phyloP scores from a whole-genome alignment of 2,113 vertebrate genomes.

The Tupaia tana region DNA sequence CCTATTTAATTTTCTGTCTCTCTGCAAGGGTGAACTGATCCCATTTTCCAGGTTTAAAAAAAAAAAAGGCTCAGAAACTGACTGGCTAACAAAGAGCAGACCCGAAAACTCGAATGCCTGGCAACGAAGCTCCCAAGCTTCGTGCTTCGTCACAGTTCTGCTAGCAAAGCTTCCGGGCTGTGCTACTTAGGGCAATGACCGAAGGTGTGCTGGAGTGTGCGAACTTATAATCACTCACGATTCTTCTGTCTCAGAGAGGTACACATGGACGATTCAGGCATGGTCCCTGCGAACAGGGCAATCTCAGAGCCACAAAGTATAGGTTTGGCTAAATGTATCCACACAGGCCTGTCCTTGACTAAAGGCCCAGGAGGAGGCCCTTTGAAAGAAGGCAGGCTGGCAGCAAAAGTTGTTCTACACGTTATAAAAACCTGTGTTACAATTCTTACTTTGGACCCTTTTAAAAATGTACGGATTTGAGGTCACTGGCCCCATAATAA shows the following conservation, averaged over 20 bases:
- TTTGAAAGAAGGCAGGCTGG: not conserved
- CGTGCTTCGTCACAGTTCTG: not conserved
- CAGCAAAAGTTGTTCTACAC: not conserved
- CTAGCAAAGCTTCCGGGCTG: not conserved
- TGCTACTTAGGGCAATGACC: not conserved
- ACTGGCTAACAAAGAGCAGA: not conserved
- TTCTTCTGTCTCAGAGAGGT: not conserved
- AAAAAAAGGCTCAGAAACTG: not conserved
- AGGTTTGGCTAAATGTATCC: not conserved
- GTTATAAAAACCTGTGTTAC: not conserved
- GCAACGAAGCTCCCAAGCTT: not conserved
- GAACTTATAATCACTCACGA: not conserved
- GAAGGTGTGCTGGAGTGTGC: rapidly evolving
- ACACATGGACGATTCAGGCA: not conserved
- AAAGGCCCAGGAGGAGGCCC: not conserved
- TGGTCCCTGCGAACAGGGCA: not conserved
- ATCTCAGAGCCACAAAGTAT: not conserved
- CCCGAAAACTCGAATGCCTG: not conserved
- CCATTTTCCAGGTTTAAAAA: not conserved
- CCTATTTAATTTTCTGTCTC: not conserved
- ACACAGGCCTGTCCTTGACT: not conserved
- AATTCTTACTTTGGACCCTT: constrained; percentile 1
- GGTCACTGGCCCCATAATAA: not conserved
- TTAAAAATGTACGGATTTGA: not conserved
- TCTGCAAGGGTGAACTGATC: not conserved